Percentiles rank a stretch among this genome's conserved stretches.
Conservation (phyloP, 2,888 invertebrate genomes). For the Chromoteleia sp. region DNA sequence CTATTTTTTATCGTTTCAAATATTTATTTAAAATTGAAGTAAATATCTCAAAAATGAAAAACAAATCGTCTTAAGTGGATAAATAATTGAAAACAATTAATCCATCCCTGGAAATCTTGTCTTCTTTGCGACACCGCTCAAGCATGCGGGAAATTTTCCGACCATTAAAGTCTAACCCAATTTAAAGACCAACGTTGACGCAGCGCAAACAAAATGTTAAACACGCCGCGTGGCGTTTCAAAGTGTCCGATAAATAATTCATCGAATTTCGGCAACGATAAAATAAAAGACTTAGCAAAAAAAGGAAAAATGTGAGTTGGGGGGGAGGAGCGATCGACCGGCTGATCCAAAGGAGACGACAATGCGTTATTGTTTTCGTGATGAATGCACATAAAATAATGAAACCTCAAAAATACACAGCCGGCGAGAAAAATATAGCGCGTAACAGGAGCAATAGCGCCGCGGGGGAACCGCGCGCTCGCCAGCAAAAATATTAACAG, state of each 20-base stretch:
- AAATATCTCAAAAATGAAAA: too few relatives aligned
- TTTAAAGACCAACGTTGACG: slow-evolving; percentile 40
- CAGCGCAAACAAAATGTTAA: slow-evolving; percentile 62
- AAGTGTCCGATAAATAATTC: slow-evolving; percentile 65
- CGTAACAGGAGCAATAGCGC: slow-evolving; percentile 80
- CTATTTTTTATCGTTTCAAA: too few relatives aligned
- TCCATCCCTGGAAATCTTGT: too few relatives aligned
- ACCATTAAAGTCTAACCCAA: slow-evolving; percentile 46
- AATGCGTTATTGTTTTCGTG: slow-evolving; percentile 78
- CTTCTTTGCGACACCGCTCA: too few relatives aligned
- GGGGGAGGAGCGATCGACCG: slow-evolving; percentile 19
- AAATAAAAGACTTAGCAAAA: slow-evolving; percentile 44
- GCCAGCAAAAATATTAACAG: slow-evolving; percentile 74
- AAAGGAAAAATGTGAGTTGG: too few relatives aligned
- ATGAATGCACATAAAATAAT: slow-evolving; percentile 83
- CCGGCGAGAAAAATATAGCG: slow-evolving; percentile 76
- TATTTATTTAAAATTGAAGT: too few relatives aligned
- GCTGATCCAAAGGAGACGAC: slow-evolving; percentile 69
- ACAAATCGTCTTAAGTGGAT: too few relatives aligned
- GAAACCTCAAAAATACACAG: slow-evolving; percentile 78
- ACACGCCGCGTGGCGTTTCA: slow-evolving; percentile 34
- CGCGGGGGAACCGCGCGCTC: slow-evolving; percentile 78
- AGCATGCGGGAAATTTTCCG: slow-evolving; percentile 18
- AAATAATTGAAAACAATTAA: too few relatives aligned
- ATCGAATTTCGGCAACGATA: slow-evolving; percentile 48